Conservation (phyloP, 2,113 vertebrate species). For the Toxostoma redivivum region DNA sequence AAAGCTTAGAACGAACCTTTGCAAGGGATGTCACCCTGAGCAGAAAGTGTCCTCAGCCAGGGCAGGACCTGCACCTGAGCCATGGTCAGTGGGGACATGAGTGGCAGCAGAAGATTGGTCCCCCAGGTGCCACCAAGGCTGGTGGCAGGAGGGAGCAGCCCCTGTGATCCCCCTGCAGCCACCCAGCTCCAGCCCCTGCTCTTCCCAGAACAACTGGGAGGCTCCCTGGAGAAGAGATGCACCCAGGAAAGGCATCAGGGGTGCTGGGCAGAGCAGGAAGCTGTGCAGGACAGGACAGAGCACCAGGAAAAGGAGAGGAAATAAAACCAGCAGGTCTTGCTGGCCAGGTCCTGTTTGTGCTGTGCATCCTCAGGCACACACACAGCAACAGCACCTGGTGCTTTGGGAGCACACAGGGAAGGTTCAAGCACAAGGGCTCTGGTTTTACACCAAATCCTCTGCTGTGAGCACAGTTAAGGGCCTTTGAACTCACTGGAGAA, state of each 20-base stretch:
- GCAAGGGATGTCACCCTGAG: neutral
- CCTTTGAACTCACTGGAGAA: neutral
- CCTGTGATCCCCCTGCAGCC: neutral
- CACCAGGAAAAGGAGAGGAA: accelerated
- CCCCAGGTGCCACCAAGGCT: neutral
- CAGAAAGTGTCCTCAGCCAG: neutral
- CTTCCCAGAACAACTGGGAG: neutral
- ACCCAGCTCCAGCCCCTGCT: neutral
- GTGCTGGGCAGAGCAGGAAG: neutral
- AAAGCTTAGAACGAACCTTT: neutral
- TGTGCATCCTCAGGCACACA: neutral
- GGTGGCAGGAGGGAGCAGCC: neutral
- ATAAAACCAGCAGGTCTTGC: neutral
- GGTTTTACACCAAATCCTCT: neutral
- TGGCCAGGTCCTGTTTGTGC: neutral
- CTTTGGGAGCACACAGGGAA: neutral
- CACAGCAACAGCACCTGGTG: accelerated
- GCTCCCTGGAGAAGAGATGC: accelerated
- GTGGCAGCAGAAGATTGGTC: neutral
- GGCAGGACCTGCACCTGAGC: neutral
- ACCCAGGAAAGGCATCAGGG: neutral
- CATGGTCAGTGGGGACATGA: accelerated
- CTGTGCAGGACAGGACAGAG: neutral
- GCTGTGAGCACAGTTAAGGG: neutral
- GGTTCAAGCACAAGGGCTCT: accelerated